Conservation (phyloP, 2,113 vertebrate species). For the Ceyx cyanopectus region DNA sequence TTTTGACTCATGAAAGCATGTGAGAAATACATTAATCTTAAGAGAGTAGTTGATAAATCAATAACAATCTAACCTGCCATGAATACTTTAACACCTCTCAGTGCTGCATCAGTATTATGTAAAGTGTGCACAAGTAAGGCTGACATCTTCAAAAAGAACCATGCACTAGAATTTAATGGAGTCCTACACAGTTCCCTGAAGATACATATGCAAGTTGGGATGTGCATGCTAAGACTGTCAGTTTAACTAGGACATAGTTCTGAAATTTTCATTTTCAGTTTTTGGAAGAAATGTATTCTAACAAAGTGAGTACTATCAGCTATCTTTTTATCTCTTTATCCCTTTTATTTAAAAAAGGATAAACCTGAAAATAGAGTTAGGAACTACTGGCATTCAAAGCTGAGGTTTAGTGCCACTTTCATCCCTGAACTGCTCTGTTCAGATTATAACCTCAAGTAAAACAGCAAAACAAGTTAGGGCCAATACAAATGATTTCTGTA, state of each 20-base stretch:
- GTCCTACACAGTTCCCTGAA: not conserved
- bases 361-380: not conserved
- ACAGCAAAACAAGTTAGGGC: not conserved
- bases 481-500: not conserved
- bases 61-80: not conserved
- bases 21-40: not conserved
- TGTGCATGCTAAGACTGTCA: not conserved
- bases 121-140: not conserved
- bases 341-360: not conserved
- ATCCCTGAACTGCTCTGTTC: not conserved
- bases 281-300: not conserved
- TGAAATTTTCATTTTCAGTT: not conserved
- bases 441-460: not conserved
- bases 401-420: not conserved
- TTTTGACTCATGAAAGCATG: not conserved
- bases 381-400: not conserved
- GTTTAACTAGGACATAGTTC: not conserved
- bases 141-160: not conserved
- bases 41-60: not conserved
- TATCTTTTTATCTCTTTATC: not conserved
- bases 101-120: not conserved
- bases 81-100: not conserved
- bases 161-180: not conserved
- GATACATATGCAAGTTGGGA: not conserved
- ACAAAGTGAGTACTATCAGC: not conserved